Percentiles rank a stretch among this genome's conserved stretches.
phyloP scores from a whole-genome alignment of 2,113 vertebrate genomes.

The Petrocephalus microphthalmus region DNA sequence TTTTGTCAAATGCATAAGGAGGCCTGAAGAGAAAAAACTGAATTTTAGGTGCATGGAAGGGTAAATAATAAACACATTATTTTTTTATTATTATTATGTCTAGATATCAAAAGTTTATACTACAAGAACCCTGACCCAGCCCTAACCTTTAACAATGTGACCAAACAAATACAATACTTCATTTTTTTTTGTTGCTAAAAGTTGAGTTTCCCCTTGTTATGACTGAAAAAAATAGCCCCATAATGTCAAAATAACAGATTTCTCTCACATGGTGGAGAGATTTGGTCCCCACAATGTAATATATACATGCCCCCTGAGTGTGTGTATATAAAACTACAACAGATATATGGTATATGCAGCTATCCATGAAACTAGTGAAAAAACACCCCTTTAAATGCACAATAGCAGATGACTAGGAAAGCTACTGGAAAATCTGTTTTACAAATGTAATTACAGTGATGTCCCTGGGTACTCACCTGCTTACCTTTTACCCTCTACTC shows the following conservation, averaged over 20 bases:
- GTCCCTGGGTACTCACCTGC: not conserved
- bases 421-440: not conserved
- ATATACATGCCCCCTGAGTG: too few species aligned
- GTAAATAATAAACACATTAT: not conserved
- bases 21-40: not conserved
- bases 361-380: not conserved
- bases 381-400: not conserved
- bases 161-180: not conserved
- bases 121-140: not conserved
- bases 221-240: not conserved
- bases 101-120: not conserved
- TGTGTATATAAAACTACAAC: not conserved
- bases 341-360: not conserved
- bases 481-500: not conserved
- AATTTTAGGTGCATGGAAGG: not conserved
- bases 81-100: not conserved
- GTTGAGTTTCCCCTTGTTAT: not conserved
- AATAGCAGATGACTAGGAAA: not conserved
- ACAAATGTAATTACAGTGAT: not conserved
- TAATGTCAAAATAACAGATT: not conserved
- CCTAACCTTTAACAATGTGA: not conserved
- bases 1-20: not conserved
- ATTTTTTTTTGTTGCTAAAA: not conserved
- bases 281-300: too few species aligned
- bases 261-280: not conserved